phyloP scores from a whole-genome alignment of 2,113 vertebrate species.

The Serilophus lunatus region DNA sequence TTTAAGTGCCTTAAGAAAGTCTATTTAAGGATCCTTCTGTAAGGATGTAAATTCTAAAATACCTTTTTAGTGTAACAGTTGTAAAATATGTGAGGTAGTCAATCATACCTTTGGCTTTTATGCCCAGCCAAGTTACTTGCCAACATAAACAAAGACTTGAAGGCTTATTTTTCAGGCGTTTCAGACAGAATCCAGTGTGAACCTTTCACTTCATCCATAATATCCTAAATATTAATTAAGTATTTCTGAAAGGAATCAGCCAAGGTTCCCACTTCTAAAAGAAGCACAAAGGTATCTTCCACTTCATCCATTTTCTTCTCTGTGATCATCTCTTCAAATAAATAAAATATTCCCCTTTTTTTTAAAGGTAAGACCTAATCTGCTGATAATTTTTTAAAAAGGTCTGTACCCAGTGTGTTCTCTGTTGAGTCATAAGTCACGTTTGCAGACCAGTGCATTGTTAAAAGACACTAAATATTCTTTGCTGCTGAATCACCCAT shows the following conservation, averaged over 20 bases:
- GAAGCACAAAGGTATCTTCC: neutral
- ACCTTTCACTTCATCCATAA: slow-evolving; percentile 25
- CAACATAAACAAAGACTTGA: slow-evolving; percentile 52
- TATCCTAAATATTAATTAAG: neutral
- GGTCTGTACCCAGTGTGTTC: neutral
- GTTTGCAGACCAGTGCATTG: neutral
- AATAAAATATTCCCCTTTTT: neutral
- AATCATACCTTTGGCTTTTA: slow-evolving; percentile 43
- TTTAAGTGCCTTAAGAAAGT: neutral
- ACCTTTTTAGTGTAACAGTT: slow-evolving; percentile 27
- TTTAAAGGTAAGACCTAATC: neutral
- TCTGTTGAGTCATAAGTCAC: neutral
- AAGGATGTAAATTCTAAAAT: slow-evolving; percentile 41
- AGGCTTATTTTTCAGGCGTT: slow-evolving; percentile 38
- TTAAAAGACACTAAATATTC: neutral
- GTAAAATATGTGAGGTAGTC: slow-evolving; percentile 50
- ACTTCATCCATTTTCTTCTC: neutral
- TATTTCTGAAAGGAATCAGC: slow-evolving; percentile 7
- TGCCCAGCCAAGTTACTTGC: slow-evolving; percentile 16
- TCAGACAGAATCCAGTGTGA: slow-evolving; percentile 28
- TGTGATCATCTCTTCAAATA: neutral
- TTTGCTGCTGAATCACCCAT: neutral
- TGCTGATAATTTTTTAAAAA: neutral
- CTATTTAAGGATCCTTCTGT: slow-evolving; percentile 37
- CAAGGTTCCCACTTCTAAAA: neutral